A percentile compares a stretch with the other conserved stretches of the same genome.
These are phyloP conservation scores for Sebastes minor DNA, from an alignment of 2,797 vertebrate species.

Conservation along the genomic window DNA sequence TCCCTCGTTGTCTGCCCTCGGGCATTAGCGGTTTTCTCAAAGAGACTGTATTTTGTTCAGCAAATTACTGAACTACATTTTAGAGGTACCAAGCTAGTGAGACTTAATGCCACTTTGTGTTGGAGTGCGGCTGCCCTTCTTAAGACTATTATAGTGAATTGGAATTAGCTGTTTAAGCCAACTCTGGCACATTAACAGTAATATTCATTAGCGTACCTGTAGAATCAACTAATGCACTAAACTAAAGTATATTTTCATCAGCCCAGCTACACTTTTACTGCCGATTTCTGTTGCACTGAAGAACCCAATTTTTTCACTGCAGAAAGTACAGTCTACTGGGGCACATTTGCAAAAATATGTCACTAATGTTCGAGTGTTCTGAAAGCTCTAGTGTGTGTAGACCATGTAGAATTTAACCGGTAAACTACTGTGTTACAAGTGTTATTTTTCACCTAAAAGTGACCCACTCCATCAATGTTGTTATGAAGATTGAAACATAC, in stretches of 20 bases:
- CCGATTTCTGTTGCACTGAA: neutral
- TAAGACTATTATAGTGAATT: slow-evolving; percentile 66
- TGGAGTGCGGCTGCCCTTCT: slow-evolving; percentile 51
- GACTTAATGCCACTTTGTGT: slow-evolving; percentile 63
- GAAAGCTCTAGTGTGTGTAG: neutral
- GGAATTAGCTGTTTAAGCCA: slow-evolving; percentile 68
- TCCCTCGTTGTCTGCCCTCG: slow-evolving; percentile 45
- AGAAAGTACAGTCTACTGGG: neutral
- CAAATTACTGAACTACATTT: slow-evolving; percentile 69
- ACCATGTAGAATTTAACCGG: neutral
- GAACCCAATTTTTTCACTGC: neutral
- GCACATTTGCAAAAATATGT: slow-evolving; percentile 8
- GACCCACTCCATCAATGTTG: neutral
- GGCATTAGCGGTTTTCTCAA: slow-evolving; percentile 60
- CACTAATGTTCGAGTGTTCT: neutral
- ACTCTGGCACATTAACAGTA: slow-evolving; percentile 51
- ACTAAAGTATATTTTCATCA: slow-evolving; percentile 25
- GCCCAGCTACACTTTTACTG: slow-evolving; percentile 3
- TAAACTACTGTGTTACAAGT: neutral
- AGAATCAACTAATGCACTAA: slow-evolving; percentile 50
- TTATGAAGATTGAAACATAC: neutral
- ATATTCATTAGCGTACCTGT: slow-evolving; percentile 68
- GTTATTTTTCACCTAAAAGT: neutral
- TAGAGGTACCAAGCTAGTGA: slow-evolving; percentile 35
- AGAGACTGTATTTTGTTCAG: slow-evolving; percentile 61